A percentile compares a stretch with the other conserved stretches of the same genome.
These are phyloP conservation scores for Podarcis siculus DNA, from an alignment of 2,797 vertebrate species.

Conservation along the genomic window DNA sequence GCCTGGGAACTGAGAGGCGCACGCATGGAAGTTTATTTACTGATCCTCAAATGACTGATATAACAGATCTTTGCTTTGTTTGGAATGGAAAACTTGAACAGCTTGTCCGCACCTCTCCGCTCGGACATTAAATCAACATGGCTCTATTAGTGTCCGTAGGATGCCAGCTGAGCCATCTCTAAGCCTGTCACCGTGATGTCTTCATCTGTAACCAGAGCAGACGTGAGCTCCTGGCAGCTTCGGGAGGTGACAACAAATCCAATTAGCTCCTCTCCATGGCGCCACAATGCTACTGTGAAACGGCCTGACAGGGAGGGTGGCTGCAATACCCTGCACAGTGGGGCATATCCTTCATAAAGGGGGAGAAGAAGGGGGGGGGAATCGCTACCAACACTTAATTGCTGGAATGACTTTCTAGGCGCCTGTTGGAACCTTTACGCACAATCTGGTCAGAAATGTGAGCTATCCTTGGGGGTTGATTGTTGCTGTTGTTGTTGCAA, in stretches of 20 bases:
- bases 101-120: slow-evolving; percentile 90
- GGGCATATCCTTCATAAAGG: slow-evolving; percentile 69
- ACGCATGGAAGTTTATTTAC: slow-evolving; percentile 79
- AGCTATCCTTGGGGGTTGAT: slow-evolving; percentile 65
- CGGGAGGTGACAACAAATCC: slow-evolving; percentile 99
- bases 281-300: slow-evolving; percentile 81
- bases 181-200: slow-evolving; percentile 98
- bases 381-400: slow-evolving; percentile 69
- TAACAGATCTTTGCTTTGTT: slow-evolving; percentile 81
- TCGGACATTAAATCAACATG: slow-evolving; percentile 91
- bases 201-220: slow-evolving; percentile 99
- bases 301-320: slow-evolving; percentile 84
- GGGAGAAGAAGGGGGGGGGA: slow-evolving; percentile 33
- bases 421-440: slow-evolving; percentile 66
- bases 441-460: slow-evolving; percentile 69
- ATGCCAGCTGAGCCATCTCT: slow-evolving; percentile 98
- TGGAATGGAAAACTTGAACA: slow-evolving; percentile 90
- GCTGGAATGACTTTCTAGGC: slow-evolving; percentile 71
- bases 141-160: slow-evolving; percentile 94
- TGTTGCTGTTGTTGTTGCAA: slow-evolving; percentile 38
- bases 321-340: slow-evolving; percentile 79
- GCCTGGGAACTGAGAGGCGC: slow-evolving; percentile 68
- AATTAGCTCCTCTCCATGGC: slow-evolving; percentile 98
- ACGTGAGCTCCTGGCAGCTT: slow-evolving; percentile 96
- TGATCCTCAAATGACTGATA: slow-evolving; percentile 81